Conservation (phyloP, 2,888 invertebrate species). For the Sphaerophoria rueppellii region DNA sequence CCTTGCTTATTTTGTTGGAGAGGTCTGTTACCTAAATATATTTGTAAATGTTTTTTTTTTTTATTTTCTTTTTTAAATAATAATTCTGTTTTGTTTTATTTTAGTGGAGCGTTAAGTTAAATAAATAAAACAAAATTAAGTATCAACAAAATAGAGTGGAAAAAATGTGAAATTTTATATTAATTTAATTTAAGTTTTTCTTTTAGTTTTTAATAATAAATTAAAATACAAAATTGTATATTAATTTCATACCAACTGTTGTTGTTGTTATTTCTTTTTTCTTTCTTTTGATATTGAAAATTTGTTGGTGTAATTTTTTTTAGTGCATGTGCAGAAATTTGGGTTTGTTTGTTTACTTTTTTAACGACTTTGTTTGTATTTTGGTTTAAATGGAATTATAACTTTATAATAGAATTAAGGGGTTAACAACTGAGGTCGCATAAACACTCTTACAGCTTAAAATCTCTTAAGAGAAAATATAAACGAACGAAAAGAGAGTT, state of each 20-base stretch:
- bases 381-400: conserved; percentile 31
- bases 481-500: conserved; percentile 37
- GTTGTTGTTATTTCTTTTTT: conserved; percentile 37
- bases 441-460: conserved; percentile 17
- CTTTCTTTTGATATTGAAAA: background rate
- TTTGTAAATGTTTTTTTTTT: conserved; percentile 64
- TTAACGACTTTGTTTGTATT: conserved; percentile 39
- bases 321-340: conserved; percentile 31
- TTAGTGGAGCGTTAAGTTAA: conserved; percentile 62
- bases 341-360: conserved; percentile 2
- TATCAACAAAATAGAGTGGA: conserved; percentile 44
- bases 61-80: conserved; percentile 53
- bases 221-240: conserved; percentile 67
- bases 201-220: conserved; percentile 59
- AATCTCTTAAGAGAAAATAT: background rate
- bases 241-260: conserved; percentile 37
- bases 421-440: background rate
- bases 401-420: background rate
- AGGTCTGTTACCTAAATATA: conserved; percentile 75
- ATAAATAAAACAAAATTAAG: conserved; percentile 29
- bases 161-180: conserved; percentile 67
- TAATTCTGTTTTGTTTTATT: conserved; percentile 56
- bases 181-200: conserved; percentile 53
- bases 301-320: background rate
- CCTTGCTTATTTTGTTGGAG: conserved; percentile 72